These are phyloP conservation scores for Psittacula echo DNA, from an alignment of 2,797 vertebrate species.

Conservation along the genomic window DNA sequence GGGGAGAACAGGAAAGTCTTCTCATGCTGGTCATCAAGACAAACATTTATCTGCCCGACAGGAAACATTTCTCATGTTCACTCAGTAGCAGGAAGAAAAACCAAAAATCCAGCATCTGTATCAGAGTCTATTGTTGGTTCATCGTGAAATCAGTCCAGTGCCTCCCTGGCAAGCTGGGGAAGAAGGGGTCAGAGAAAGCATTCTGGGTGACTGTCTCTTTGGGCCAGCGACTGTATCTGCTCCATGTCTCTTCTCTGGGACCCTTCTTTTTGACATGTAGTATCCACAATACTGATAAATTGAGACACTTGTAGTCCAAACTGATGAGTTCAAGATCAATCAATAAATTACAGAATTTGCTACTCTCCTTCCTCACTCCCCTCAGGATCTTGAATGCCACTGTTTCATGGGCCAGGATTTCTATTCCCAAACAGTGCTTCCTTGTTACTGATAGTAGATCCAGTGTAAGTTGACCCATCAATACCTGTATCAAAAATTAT, in stretches of 20 bases:
- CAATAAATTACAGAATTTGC: not conserved
- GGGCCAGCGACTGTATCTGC: not conserved
- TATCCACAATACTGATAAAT: not conserved
- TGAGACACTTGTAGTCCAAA: not conserved
- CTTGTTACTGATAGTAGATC: not conserved
- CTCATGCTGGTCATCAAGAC: rapidly evolving
- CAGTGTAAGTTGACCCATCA: not conserved
- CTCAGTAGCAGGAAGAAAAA: not conserved
- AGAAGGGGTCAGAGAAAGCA: not conserved
- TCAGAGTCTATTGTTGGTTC: not conserved
- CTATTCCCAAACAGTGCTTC: not conserved
- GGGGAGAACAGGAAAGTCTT: not conserved
- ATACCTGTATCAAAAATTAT: not conserved
- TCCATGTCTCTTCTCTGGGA: not conserved
- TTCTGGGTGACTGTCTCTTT: not conserved
- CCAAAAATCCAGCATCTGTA: not conserved
- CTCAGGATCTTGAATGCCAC: not conserved
- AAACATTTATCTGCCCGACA: not conserved
- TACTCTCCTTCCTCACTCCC: not conserved
- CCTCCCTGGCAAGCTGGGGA: not conserved
- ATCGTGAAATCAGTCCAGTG: not conserved
- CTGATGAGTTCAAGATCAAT: not conserved
- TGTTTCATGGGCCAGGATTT: not conserved
- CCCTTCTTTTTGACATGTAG: not conserved
- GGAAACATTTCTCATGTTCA: not conserved